A percentile compares a stretch with the other conserved stretches of the same genome.
phyloP scores from a whole-genome alignment of 2,113 vertebrate species.

The Gambusia holbrooki region DNA sequence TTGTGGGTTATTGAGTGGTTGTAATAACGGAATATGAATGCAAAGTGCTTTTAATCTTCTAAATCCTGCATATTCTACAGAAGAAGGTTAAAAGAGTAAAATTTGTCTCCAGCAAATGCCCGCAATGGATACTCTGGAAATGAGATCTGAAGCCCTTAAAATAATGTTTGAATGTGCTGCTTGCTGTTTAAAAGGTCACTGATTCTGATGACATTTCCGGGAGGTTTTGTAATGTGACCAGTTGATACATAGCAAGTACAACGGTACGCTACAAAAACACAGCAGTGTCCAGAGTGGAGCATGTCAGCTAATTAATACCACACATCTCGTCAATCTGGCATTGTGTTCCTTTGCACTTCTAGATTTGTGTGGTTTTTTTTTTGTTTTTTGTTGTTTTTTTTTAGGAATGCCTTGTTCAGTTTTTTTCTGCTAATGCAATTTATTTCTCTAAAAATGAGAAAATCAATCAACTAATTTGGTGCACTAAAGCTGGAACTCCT shows the following conservation, averaged over 20 bases:
- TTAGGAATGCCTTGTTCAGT: too few relatives aligned
- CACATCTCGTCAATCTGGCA: slow-evolving; percentile 17
- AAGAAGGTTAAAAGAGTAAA: not conserved
- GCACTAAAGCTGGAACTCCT: too few relatives aligned
- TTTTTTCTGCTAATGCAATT: too few relatives aligned
- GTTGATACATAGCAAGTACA: slow-evolving; percentile 46
- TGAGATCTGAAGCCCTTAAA: slow-evolving; percentile 11
- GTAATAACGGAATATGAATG: not conserved
- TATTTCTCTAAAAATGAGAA: too few relatives aligned
- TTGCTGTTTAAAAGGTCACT: slow-evolving; percentile 70
- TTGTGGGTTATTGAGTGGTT: not conserved
- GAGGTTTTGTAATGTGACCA: slow-evolving; percentile 57
- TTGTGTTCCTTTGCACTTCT: slow-evolving; percentile 2
- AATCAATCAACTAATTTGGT: too few relatives aligned
- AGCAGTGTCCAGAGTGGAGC: slow-evolving; percentile 25
- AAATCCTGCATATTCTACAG: not conserved
- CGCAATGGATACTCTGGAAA: slow-evolving; percentile 8
- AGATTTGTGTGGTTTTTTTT: not conserved
- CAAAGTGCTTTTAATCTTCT: not conserved
- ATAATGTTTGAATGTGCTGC: slow-evolving; percentile 39
- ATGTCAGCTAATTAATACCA: slow-evolving; percentile 55
- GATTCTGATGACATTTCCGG: slow-evolving; percentile 69
- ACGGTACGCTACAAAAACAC: slow-evolving; percentile 35
- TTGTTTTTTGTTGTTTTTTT: too few relatives aligned
- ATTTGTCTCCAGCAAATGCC: not conserved